Evolutionary conservation across 2,888 invertebrate genomes (phyloP).

Genomic region (Platycheirus albimanus): DNA sequence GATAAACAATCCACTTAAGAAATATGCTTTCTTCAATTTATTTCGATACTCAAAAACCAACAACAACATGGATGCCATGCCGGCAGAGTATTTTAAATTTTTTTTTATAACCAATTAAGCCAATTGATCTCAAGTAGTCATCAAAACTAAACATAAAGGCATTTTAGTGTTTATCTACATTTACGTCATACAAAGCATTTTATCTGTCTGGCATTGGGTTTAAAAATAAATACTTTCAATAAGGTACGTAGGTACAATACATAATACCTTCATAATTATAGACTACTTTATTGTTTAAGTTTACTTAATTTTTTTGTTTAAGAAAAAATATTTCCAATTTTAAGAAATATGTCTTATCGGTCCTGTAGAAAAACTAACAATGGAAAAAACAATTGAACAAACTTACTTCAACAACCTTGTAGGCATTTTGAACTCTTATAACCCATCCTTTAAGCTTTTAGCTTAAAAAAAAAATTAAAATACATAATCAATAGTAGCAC

Average conservation of each 20-base stretch:
- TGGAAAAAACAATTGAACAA: slow-evolving; percentile 8
- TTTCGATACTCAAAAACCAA: slow-evolving; percentile 17
- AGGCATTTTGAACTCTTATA: slow-evolving; percentile 44
- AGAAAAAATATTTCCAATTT: slow-evolving; percentile 26
- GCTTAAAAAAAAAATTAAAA: neutral
- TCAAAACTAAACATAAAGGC: slow-evolving; percentile 14
- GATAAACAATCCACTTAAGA: slow-evolving; percentile 40
- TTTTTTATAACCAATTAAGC: slow-evolving; percentile 49
- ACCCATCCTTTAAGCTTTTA: slow-evolving; percentile 43
- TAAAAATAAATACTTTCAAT: slow-evolving; percentile 15
- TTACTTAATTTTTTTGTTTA: slow-evolving; percentile 14
- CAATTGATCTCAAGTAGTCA: slow-evolving; percentile 57
- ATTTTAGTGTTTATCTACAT: no score
- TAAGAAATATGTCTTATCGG: slow-evolving; percentile 44
- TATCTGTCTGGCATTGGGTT: slow-evolving; percentile 4
- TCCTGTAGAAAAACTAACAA: slow-evolving; percentile 26
- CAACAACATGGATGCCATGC: neutral
- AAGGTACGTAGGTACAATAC: no score
- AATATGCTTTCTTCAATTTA: slow-evolving; percentile 31
- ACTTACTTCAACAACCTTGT: slow-evolving; percentile 45
- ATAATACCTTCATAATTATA: no score
- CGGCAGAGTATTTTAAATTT: neutral
- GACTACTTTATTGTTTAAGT: no score
- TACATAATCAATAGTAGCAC: slow-evolving; percentile 2
- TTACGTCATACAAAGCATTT: slow-evolving; percentile 31